Evolutionary conservation across 2,113 vertebrate species (phyloP), one percentile per base, ranked within the genome.

Genomic region (Amphiprion percula): DNA sequence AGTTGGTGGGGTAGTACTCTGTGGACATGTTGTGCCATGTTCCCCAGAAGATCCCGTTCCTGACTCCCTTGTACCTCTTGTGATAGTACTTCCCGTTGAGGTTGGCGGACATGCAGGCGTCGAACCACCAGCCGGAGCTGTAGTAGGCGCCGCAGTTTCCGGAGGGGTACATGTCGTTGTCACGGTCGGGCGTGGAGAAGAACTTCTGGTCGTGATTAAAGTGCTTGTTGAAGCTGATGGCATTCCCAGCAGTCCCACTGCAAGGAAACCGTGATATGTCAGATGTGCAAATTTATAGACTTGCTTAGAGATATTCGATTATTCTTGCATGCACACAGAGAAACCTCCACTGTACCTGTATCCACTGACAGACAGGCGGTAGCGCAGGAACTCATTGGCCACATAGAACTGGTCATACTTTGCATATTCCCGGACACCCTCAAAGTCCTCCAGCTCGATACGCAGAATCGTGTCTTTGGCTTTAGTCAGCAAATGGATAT

Each of bases 71-170:
- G 91, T 99, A 99, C 83, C 95, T 94, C 85, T 96, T 95, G 92
- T 96, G 93, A 84, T 99, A 99, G 91, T 99, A 99, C 88, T 96
- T 98, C 80, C 98, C 98, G 0, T 99, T 99, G 87, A 99, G 97
- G 71, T 99, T 99, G 85, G 98, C 97, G 2, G 98, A 97, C 94
- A 99, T 94, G 84, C 98, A 99, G 12, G 97, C 96, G 4, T 99
- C 97, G 39, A 99, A 99, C 98, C 98, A 99, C 98, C 98, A 99
- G 54, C 98, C 98, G 0, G 98, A 98, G 89, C 97, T 96, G 82
- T 99, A 99, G 85, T 97, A 99, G 0, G 91, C 92, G 0, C 96
- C 98, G 16, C 98, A 99, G 93, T 97, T 99, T 49, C 98, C 97
- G 0, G 96, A 96, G 0, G 95, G 92, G 50, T 99, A 99, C 78